Percentiles rank a stretch among this genome's conserved stretches.
Conservation (phyloP, 2,888 invertebrate genomes). For the Hypsopygia costalis region DNA sequence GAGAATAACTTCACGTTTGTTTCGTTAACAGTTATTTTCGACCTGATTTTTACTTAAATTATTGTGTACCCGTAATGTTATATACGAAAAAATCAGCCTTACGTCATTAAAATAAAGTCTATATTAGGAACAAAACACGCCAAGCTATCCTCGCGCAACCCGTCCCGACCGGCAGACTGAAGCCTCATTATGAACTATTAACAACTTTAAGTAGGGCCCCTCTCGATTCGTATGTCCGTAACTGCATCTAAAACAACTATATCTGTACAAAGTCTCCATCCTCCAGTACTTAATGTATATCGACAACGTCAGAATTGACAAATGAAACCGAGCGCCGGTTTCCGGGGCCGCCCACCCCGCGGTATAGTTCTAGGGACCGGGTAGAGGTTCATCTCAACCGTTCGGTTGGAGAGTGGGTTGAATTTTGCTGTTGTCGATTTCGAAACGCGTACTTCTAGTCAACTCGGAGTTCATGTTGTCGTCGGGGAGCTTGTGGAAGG, state of each 20-base stretch:
- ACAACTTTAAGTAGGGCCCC: constrained; percentile 20
- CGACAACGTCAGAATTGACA: constrained; percentile 41
- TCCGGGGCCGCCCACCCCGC: constrained; percentile 65
- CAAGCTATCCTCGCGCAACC: constrained; percentile 56
- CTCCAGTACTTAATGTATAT: constrained; percentile 28
- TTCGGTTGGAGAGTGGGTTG: constrained; percentile 69
- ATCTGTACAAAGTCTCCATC: constrained; percentile 59
- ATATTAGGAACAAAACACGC: constrained; percentile 68
- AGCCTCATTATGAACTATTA: constrained; percentile 36
- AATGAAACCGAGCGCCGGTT: constrained; percentile 22
- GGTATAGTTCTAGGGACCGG: constrained; percentile 44
- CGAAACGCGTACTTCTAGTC: constrained; percentile 42
- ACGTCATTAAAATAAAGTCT: constrained; percentile 66
- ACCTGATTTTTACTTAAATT: constrained; percentile 45
- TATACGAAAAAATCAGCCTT: constrained; percentile 70
- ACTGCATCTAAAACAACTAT: constrained; percentile 31
- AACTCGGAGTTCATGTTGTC: constrained; percentile 73
- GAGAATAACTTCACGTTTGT: constrained; percentile 55
- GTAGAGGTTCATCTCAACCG: constrained; percentile 47
- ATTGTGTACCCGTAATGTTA: constrained; percentile 65
- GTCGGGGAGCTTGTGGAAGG: constrained; percentile 62
- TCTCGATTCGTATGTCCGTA: constrained; percentile 41
- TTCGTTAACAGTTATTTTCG: constrained; percentile 29
- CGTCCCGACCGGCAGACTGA: constrained; percentile 23
- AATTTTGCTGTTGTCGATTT: constrained; percentile 59